Base-by-base conservation (phyloP, 2,113 vertebrate species). In the Crocuta crocuta region DNA sequence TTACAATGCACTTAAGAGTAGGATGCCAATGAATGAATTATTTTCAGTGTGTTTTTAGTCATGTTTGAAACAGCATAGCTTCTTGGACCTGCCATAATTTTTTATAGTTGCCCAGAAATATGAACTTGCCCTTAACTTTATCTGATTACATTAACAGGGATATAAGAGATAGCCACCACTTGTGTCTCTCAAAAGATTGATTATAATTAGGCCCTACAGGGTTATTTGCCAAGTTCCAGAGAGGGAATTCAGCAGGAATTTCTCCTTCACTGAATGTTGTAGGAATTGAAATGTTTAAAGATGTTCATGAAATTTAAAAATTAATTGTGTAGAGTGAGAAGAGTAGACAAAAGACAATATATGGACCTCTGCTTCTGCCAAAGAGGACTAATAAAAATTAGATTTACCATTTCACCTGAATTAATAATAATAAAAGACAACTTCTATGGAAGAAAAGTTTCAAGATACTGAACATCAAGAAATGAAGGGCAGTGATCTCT, bases 201-300 rank as follows among this genome's bases (percentile, higher is more conserved):
- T 55, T 90, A 79, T 91, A 71, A 78, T 70, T 89, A 96, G n/a
- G 26, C 15, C 26, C 12, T 33, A 16, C 2, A 35, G 11, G 2
- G 2, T 92, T 89, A 23, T 91, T 71, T 86, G 65, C 48, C 76
- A 92, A 87, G 17, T 74, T 24, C 9, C 48, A 66, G 45, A 43
- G 35, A 88, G 35, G 3, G 8, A 95, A 45, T 76, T 82, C 19
- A 76, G 45, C 79, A 84, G 35, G 10, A 35, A 48, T 53, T 74
- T 89, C 61, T 95, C 76, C 19, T 87, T 97, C 65, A 83, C 26
- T 92, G 50, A 94, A 8, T 83, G 16, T 80, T 93, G 21, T 91
- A 21, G 23, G 8, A 81, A 82, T 89, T 88, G 28, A 10, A 66
- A 58, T 80, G 19, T 61, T 87, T 80, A 26, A 85, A n/a, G n/a